phyloP scores from a whole-genome alignment of 2,888 invertebrate genomes.

The Xiphydria camelus region DNA sequence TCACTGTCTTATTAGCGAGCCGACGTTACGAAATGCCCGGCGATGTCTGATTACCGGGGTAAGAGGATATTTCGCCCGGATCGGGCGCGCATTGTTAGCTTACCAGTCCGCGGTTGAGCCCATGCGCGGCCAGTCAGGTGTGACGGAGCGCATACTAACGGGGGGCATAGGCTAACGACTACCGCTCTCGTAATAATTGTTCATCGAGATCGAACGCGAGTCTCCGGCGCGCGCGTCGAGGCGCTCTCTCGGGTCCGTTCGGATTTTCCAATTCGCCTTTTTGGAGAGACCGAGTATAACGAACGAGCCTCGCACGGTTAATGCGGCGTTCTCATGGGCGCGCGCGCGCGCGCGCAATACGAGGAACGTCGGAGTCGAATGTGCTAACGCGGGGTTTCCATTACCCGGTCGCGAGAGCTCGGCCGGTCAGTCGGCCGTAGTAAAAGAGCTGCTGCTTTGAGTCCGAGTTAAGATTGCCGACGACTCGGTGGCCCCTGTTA shows the following conservation, averaged over 20 bases:
- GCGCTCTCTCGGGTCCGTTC: too few species aligned
- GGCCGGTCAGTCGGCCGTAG: too few species aligned
- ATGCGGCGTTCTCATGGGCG: conserved; percentile 23
- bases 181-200: conserved; percentile 53
- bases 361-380: too few species aligned
- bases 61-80: conserved; percentile 27
- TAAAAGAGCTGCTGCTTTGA: too few species aligned
- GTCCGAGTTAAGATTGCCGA: conserved; percentile 30
- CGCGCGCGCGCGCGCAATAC: too few species aligned
- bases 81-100: not conserved
- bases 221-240: too few species aligned
- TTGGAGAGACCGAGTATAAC: too few species aligned
- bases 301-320: too few species aligned
- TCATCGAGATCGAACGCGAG: conserved; percentile 39
- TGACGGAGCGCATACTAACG: conserved; percentile 52
- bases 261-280: too few species aligned
- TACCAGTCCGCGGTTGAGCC: not conserved
- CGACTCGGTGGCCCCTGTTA: conserved; percentile 36
- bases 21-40: conserved; percentile 33
- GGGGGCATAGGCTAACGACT: conserved; percentile 54
- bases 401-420: conserved; percentile 23
- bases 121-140: conserved; percentile 46
- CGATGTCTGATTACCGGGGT: conserved; percentile 21
- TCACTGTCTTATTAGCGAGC: conserved; percentile 22
- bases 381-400: conserved; percentile 33